Evolutionary conservation across 2,888 invertebrate genomes (phyloP).

Genomic region (Nudaria mundana): DNA sequence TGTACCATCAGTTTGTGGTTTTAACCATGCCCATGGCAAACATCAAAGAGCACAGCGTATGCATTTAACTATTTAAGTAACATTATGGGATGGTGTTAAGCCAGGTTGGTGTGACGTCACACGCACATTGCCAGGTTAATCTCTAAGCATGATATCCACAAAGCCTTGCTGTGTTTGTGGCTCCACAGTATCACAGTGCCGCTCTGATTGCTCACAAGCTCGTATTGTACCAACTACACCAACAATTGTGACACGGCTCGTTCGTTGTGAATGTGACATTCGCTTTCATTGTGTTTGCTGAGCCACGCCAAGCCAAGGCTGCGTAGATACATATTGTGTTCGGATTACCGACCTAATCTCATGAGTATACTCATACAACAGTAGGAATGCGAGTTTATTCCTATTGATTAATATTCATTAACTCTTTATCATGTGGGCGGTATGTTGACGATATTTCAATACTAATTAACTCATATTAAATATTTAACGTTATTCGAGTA

Average conservation of each 20-base stretch:
- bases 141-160: not conserved
- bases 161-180: not conserved
- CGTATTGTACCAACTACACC: constrained; percentile 9
- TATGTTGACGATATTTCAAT: too few species aligned
- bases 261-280: constrained; percentile 14
- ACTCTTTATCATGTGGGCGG: too few species aligned
- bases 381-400: not conserved
- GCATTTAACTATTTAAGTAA: not conserved
- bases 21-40: too few species aligned
- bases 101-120: not conserved
- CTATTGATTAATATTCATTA: too few species aligned
- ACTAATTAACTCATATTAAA: too few species aligned
- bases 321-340: not conserved
- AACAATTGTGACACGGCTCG: constrained; percentile 11
- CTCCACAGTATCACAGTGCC: not conserved
- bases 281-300: constrained; percentile 4
- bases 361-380: not conserved
- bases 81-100: not conserved
- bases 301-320: constrained; percentile 3
- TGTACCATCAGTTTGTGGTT: too few species aligned
- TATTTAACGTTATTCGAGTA: too few species aligned
- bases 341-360: constrained; percentile 6
- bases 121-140: constrained; percentile 3
- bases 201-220: not conserved
- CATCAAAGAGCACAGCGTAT: not conserved